phyloP scores from a whole-genome alignment of 2,888 invertebrate genomes.

The Timema podura region DNA sequence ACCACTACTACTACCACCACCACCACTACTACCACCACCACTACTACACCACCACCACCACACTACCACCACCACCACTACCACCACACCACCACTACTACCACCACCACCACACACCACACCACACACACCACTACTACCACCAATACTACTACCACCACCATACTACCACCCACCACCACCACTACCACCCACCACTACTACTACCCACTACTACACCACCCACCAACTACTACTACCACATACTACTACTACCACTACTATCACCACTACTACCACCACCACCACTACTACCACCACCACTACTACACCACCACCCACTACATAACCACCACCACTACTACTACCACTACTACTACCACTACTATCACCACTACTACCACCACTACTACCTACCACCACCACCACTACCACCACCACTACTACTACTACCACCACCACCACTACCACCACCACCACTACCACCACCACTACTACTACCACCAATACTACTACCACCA shows the following conservation, averaged over 20 bases:
- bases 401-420: not conserved
- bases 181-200: no score
- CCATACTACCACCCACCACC: no score
- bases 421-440: not conserved
- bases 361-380: not conserved
- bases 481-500: no score
- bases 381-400: no score
- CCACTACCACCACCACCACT: not conserved
- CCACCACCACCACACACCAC: no score
- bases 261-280: not conserved
- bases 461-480: not conserved
- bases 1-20: not conserved
- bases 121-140: no score
- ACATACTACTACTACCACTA: no score
- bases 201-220: no score
- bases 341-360: not conserved
- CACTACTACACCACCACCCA: no score
- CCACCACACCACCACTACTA: no score
- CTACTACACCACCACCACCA: not conserved
- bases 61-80: not conserved
- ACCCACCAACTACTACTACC: no score
- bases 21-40: not conserved
- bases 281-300: not conserved
- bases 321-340: not conserved
- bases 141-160: no score